Conservation (phyloP, 2,888 invertebrate genomes). For the Gastracanthus pulcherrimus region DNA sequence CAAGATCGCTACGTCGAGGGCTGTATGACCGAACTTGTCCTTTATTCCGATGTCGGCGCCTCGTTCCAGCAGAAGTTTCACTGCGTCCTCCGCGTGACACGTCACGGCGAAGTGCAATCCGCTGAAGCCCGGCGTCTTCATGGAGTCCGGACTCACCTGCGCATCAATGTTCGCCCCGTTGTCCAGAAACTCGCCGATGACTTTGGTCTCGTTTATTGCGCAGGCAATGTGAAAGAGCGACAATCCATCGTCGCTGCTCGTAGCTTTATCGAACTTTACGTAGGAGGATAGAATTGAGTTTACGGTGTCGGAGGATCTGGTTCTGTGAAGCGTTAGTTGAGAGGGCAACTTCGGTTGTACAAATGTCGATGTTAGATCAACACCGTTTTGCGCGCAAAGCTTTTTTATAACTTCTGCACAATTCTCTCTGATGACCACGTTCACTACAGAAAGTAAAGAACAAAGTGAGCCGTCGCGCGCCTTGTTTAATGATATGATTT, state of each 20-base stretch:
- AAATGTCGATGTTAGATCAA: too few relatives aligned
- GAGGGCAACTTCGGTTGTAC: too few relatives aligned
- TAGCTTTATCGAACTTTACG: neutral
- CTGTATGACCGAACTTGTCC: neutral
- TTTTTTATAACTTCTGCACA: too few relatives aligned
- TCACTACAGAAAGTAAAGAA: too few relatives aligned
- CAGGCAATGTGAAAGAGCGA: conserved; percentile 34
- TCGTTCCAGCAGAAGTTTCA: neutral
- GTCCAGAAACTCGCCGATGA: neutral
- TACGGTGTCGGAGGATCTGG: too few relatives aligned
- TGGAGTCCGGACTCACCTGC: neutral
- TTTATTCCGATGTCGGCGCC: neutral
- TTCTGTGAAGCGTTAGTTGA: too few relatives aligned
- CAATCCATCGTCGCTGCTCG: neutral
- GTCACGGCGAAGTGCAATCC: neutral
- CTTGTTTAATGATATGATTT: too few relatives aligned
- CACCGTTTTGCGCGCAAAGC: too few relatives aligned
- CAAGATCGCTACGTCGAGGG: neutral
- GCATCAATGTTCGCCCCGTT: neutral
- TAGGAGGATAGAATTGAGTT: neutral
- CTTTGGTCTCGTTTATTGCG: neutral
- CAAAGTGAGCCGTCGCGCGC: too few relatives aligned
- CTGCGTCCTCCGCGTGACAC: neutral
- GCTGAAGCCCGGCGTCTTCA: neutral
- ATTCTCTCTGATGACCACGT: too few relatives aligned